Evolutionary conservation across 2,888 invertebrate genomes (phyloP).

Genomic region (Peribatodes rhomboidaria): DNA sequence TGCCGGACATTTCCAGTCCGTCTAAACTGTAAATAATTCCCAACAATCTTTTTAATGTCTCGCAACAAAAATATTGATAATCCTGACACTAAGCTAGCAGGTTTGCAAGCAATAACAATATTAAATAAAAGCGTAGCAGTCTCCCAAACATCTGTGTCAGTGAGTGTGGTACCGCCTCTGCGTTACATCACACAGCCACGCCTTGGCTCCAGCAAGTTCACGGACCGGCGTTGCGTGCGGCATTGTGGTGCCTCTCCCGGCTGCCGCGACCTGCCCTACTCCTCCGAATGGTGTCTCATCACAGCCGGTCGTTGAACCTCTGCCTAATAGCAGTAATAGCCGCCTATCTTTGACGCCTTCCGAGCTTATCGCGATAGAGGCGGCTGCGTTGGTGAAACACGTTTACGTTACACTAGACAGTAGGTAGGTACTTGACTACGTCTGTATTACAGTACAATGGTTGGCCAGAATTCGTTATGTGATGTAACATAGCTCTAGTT

Average conservation of each 20-base stretch:
- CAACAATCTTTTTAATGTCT: no score
- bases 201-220: conserved; percentile 36
- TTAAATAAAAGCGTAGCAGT: not conserved
- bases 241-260: conserved; percentile 48
- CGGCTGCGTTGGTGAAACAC: not conserved
- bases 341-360: conserved; percentile 44
- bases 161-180: not conserved
- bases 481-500: not conserved
- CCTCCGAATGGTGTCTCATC: conserved; percentile 50
- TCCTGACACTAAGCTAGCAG: not conserved
- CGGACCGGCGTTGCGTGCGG: conserved; percentile 48
- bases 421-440: conserved; percentile 1
- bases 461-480: not conserved
- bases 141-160: conserved; percentile 9
- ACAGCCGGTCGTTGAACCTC: conserved; percentile 53
- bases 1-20: no score
- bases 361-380: conserved; percentile 19
- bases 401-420: not conserved
- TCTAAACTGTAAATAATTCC: no score
- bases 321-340: conserved; percentile 50
- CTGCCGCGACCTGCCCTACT: conserved; percentile 66
- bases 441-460: conserved; percentile 8
- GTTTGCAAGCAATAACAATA: not conserved
- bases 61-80: not conserved
- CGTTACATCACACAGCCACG: conserved; percentile 29